phyloP scores from a whole-genome alignment of 2,797 vertebrate genomes.

The Florisuga fusca region DNA sequence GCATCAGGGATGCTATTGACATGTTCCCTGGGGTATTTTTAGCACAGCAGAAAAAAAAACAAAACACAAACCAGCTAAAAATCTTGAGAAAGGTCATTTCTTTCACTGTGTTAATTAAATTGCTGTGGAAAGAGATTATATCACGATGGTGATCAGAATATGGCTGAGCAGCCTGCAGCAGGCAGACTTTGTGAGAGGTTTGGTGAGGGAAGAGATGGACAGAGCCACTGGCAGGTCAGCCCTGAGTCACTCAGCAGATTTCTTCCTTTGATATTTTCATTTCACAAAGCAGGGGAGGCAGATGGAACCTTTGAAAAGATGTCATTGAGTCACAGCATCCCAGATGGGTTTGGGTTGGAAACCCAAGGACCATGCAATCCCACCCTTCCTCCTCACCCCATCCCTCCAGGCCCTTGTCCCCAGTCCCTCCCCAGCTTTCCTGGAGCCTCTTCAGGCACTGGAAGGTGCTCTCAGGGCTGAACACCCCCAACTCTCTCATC shows the following conservation, averaged over 20 bases:
- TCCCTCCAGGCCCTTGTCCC: no score
- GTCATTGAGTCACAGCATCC: no score
- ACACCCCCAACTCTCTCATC: no score
- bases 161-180: neutral
- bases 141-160: slow-evolving; percentile 60
- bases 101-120: slow-evolving; percentile 80
- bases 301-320: neutral
- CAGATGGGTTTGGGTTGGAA: no score
- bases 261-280: neutral
- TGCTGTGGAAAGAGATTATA: slow-evolving; percentile 72
- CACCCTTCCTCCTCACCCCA: no score
- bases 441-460: no score
- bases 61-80: neutral
- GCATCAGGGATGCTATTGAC: slow-evolving; percentile 70
- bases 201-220: neutral
- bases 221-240: neutral
- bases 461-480: no score
- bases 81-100: slow-evolving; percentile 79
- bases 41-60: slow-evolving; percentile 67
- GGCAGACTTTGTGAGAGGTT: neutral
- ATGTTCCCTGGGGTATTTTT: slow-evolving; percentile 77
- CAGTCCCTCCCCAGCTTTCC: no score
- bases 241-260: neutral
- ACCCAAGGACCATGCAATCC: no score
- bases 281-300: neutral